A percentile compares a stretch with the other conserved stretches of the same genome.
These are phyloP conservation scores for Temnothorax rugatulus DNA, from an alignment of 2,888 invertebrate species.

Conservation along the genomic window DNA sequence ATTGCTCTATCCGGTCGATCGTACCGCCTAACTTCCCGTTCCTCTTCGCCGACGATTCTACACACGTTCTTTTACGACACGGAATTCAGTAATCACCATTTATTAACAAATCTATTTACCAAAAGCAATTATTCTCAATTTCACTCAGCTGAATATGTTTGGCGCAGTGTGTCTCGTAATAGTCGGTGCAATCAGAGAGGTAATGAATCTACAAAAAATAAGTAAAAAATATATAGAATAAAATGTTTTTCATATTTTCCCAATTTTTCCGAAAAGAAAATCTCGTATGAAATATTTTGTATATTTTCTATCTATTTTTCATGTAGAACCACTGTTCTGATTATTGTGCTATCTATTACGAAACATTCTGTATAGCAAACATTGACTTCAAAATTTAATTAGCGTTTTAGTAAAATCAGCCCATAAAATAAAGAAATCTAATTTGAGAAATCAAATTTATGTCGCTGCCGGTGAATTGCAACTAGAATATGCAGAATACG, in stretches of 20 bases:
- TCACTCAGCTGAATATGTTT: neutral
- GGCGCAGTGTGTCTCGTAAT: neutral
- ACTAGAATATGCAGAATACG: neutral
- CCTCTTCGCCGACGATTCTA: conserved; percentile 1
- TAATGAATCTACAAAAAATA: neutral
- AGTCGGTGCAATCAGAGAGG: neutral
- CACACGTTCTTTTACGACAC: neutral
- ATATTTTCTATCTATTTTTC: neutral
- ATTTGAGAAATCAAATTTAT: neutral
- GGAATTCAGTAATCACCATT: neutral
- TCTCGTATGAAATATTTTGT: neutral
- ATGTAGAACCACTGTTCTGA: neutral
- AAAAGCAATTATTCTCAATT: neutral
- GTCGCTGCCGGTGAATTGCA: neutral
- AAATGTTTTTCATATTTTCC: neutral
- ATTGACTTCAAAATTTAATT: neutral
- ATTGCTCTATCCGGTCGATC: conserved; percentile 75
- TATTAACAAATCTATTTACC: neutral
- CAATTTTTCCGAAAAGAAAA: neutral
- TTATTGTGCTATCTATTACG: neutral
- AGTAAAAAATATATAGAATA: neutral
- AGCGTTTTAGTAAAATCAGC: neutral
- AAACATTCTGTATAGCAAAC: neutral
- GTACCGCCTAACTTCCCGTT: conserved; percentile 58
- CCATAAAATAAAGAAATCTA: neutral